A percentile compares a stretch with the other conserved stretches of the same genome.
phyloP scores from a whole-genome alignment of 2,888 invertebrate genomes.

The Andrena praecox region DNA sequence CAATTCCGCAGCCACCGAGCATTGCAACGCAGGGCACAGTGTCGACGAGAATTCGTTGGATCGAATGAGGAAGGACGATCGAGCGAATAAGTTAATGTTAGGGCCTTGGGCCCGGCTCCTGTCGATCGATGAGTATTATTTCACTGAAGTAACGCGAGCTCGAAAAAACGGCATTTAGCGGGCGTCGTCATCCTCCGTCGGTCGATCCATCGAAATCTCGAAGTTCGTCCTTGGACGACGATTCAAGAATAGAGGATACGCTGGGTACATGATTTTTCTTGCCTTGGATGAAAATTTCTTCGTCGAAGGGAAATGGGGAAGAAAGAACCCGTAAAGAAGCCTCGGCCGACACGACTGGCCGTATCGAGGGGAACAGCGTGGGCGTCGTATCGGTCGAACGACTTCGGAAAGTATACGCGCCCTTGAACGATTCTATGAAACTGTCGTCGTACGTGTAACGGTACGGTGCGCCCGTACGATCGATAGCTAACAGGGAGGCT shows the following conservation, averaged over 20 bases:
- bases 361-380: neutral
- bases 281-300: constrained; percentile 31
- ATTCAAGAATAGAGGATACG: constrained; percentile 33
- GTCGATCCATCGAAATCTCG: constrained; percentile 74
- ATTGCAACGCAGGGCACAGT: constrained; percentile 55
- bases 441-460: constrained; percentile 63
- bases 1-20: constrained; percentile 66
- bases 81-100: constrained; percentile 52
- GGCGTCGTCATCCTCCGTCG: constrained; percentile 55
- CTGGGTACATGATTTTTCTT: constrained; percentile 21
- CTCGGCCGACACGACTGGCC: constrained; percentile 23
- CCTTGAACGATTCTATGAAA: constrained; percentile 45
- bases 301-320: neutral
- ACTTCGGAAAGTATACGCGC: constrained; percentile 29
- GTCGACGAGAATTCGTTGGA: constrained; percentile 69
- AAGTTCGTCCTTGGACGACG: constrained; percentile 59
- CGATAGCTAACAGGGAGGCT: constrained; percentile 29
- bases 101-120: neutral
- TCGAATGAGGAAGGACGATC: constrained; percentile 58
- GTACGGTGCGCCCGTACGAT: constrained; percentile 51
- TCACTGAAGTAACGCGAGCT: constrained; percentile 10
- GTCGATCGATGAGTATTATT: constrained; percentile 52
- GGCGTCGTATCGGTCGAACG: constrained; percentile 24
- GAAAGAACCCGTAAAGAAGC: constrained; percentile 49
- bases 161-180: neutral